Conservation (phyloP, 2,797 vertebrate species). For the Natrix natrix region DNA sequence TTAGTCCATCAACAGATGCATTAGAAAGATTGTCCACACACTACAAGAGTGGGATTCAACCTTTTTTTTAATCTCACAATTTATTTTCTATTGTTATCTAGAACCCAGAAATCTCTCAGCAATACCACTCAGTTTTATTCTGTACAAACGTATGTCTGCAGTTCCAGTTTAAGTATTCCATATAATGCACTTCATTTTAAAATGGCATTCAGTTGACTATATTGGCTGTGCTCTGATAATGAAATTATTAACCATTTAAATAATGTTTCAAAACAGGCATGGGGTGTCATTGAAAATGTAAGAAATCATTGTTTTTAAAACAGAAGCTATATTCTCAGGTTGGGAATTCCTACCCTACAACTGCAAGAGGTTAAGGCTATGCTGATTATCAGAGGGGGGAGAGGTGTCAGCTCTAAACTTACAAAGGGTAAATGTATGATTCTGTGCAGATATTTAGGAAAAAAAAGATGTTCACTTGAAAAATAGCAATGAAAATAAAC, state of each 20-base stretch:
- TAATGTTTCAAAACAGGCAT: background rate
- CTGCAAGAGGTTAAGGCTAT: background rate
- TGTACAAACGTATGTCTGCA: background rate
- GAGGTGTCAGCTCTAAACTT: background rate
- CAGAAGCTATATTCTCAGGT: background rate
- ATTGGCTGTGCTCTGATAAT: background rate
- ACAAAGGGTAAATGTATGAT: background rate
- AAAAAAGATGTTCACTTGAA: background rate
- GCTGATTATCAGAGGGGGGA: background rate
- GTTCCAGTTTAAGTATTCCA: background rate
- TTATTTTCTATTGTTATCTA: background rate
- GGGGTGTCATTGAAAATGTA: background rate
- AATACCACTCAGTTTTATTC: background rate
- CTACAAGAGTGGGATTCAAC: no score
- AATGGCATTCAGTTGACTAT: background rate
- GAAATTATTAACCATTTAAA: background rate
- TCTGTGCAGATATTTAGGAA: no score
- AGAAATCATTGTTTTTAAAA: background rate
- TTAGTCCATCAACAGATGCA: background rate
- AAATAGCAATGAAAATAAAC: background rate
- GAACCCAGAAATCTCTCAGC: background rate
- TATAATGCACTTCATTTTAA: background rate
- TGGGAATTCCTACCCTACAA: background rate
- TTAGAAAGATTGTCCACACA: background rate
- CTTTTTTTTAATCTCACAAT: background rate